Conservation (phyloP, 2,113 vertebrate genomes). For the Gymnorhina tibicen region DNA sequence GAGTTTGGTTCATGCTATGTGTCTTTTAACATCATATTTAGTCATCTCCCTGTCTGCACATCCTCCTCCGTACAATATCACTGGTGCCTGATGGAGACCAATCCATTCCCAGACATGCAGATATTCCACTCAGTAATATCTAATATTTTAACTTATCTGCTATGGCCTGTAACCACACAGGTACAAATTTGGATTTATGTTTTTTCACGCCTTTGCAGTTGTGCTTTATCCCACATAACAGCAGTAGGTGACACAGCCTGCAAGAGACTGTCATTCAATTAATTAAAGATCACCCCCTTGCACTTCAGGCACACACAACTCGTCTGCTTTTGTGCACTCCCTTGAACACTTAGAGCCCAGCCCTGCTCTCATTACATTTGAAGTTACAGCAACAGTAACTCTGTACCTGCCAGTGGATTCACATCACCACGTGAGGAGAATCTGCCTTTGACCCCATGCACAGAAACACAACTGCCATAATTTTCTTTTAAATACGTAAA, state of each 20-base stretch:
- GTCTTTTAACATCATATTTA: neutral
- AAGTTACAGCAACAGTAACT: neutral
- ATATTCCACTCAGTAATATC: neutral
- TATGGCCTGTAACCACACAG: neutral
- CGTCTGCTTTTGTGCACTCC: neutral
- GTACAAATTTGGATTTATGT: neutral
- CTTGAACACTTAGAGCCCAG: neutral
- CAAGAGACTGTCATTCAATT: neutral
- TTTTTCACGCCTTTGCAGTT: neutral
- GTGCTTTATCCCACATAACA: neutral
- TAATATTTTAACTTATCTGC: neutral
- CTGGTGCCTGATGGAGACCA: neutral
- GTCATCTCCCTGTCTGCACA: neutral
- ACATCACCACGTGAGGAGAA: neutral
- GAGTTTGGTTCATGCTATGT: neutral
- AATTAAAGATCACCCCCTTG: neutral
- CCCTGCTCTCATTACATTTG: neutral
- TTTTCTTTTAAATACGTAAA: neutral
- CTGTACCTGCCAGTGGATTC: neutral
- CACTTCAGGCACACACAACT: neutral
- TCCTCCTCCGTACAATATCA: neutral
- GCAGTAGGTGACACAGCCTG: neutral
- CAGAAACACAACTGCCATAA: rapidly evolving
- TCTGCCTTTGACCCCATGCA: neutral
- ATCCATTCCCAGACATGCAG: neutral